Percentiles rank a stretch among this genome's conserved stretches.
Evolutionary conservation across 2,113 vertebrate species (phyloP).

Genomic region (Melanerpes formicivorus): DNA sequence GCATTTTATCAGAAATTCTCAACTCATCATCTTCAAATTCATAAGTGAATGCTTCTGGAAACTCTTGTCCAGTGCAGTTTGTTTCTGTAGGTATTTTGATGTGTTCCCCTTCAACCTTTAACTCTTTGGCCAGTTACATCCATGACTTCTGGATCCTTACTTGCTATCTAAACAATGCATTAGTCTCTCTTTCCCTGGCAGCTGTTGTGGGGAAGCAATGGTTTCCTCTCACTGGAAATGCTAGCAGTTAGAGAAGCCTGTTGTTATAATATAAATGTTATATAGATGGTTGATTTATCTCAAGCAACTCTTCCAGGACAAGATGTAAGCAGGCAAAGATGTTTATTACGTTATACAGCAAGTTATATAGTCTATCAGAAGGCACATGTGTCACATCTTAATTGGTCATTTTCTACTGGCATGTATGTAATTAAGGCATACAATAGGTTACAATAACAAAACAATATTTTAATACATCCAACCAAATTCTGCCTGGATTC

Average conservation of each 20-base stretch:
- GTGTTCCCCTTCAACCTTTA: neutral
- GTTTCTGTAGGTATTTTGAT: neutral
- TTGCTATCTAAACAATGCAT: neutral
- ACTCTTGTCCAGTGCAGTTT: neutral
- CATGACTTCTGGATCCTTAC: neutral
- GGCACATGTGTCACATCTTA: no score
- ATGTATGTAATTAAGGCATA: no score
- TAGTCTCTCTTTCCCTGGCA: neutral
- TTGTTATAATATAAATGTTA: no score
- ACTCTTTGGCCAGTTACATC: neutral
- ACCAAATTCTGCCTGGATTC: no score
- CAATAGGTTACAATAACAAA: no score
- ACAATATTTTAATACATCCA: no score
- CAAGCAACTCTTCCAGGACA: no score
- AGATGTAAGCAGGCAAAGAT: no score
- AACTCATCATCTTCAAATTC: neutral
- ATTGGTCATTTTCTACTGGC: no score
- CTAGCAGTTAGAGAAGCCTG: neutral
- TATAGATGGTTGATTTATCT: no score
- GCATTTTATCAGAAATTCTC: neutral
- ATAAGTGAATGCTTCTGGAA: neutral
- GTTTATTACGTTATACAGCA: no score
- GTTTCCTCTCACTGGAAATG: neutral
- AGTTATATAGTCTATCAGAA: no score
- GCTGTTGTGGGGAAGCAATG: neutral